Evolutionary conservation across 2,888 invertebrate genomes (phyloP).

Genomic region (Branchinecta sandiegonensis): DNA sequence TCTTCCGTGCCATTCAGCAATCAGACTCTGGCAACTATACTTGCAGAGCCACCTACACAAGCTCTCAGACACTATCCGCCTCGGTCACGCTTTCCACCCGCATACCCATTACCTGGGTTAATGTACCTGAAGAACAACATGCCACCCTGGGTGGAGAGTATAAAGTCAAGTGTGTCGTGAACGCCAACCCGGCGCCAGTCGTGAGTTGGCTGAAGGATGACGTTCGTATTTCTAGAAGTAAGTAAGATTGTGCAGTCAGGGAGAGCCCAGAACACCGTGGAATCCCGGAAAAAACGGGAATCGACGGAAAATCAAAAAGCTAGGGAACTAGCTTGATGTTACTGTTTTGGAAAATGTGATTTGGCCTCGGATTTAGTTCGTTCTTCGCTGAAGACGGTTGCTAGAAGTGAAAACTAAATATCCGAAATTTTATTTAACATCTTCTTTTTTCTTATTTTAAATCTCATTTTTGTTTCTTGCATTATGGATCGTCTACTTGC

Average conservation of each 20-base stretch:
- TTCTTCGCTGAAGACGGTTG: too few species aligned
- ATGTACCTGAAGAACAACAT: conserved; percentile 68
- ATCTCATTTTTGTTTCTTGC: too few species aligned
- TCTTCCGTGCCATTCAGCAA: conserved; percentile 56
- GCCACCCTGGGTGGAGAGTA: conserved; percentile 60
- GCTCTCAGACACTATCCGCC: conserved; percentile 28
- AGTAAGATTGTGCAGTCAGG: background rate
- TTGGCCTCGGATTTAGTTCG: too few species aligned
- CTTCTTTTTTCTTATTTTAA: too few species aligned
- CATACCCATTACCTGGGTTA: conserved; percentile 74
- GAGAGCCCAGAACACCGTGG: too few species aligned
- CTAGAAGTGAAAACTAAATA: too few species aligned
- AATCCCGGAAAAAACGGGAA: too few species aligned
- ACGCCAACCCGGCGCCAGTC: conserved; percentile 66
- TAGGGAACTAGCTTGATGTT: too few species aligned
- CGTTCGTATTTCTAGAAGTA: conserved; percentile 45
- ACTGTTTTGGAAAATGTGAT: too few species aligned
- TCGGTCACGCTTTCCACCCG: conserved; percentile 28
- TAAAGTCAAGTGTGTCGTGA: conserved; percentile 65
- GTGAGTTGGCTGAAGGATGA: conserved; percentile 73
- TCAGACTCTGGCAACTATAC: conserved; percentile 66
- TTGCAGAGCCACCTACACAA: conserved; percentile 63
- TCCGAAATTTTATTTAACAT: too few species aligned
- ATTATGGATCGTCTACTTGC: too few species aligned
- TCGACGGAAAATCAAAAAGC: too few species aligned